These are phyloP conservation scores for Microtus montanus DNA, from an alignment of 2,113 vertebrate genomes.

Conservation along the genomic window DNA sequence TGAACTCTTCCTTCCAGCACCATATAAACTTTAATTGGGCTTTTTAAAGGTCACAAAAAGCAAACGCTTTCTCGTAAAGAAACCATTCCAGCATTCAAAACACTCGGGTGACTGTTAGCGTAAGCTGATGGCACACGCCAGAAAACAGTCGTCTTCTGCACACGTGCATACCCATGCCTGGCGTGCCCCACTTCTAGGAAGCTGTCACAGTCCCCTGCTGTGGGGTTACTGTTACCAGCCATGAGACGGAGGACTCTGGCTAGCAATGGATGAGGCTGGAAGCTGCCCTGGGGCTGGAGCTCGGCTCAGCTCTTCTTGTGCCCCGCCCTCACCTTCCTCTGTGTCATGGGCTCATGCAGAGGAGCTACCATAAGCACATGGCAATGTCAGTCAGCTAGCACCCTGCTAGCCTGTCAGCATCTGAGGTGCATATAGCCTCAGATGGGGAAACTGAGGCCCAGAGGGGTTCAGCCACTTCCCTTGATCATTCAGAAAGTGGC, in stretches of 20 bases:
- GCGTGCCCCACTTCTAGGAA: fast-evolving
- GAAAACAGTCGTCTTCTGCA: not conserved
- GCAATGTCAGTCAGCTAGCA: fast-evolving
- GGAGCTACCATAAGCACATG: fast-evolving
- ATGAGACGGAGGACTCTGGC: fast-evolving
- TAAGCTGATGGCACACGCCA: too few relatives aligned
- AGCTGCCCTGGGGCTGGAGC: not conserved
- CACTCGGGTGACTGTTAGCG: not conserved
- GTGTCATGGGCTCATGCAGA: fast-evolving
- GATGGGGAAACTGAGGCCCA: not conserved
- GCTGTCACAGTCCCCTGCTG: fast-evolving
- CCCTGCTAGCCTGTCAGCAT: fast-evolving
- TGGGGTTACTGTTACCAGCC: not conserved
- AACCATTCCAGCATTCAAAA: not conserved
- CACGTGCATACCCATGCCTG: fast-evolving
- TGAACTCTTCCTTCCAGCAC: not conserved
- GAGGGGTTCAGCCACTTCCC: too few relatives aligned
- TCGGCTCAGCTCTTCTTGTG: fast-evolving
- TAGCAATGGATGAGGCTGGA: not conserved
- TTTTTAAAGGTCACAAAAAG: constrained; percentile 33
- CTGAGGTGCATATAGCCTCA: fast-evolving
- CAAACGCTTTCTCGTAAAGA: not conserved
- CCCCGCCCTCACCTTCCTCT: not conserved
- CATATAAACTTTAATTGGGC: constrained; percentile 10
- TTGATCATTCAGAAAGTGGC: not conserved